Conservation (phyloP, 2,113 vertebrate species). For the Brachypteracias leptosomus region DNA sequence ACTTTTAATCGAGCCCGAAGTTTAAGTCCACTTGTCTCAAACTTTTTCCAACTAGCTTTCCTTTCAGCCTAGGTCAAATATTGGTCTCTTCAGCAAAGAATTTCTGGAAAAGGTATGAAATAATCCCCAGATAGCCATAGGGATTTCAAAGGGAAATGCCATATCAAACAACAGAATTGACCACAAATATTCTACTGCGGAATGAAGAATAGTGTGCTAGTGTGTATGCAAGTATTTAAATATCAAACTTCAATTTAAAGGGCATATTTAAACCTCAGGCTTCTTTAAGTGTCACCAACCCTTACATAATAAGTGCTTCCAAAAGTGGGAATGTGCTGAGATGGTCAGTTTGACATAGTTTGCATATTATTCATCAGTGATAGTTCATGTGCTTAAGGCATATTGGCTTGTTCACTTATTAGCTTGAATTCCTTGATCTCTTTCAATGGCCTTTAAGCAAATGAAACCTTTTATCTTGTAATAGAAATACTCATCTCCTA, state of each 20-base stretch:
- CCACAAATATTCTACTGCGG: not conserved
- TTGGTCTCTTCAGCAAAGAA: not conserved
- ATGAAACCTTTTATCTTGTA: not conserved
- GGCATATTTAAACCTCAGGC: not conserved
- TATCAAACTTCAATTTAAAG: not conserved
- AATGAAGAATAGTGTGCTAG: not conserved
- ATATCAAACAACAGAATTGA: not conserved
- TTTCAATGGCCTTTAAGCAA: not conserved
- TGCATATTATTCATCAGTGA: not conserved
- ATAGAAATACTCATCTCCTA: not conserved
- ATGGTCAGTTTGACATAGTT: not conserved
- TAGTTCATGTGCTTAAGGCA: not conserved
- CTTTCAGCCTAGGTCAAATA: not conserved
- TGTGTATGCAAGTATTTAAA: not conserved
- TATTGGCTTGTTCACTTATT: not conserved
- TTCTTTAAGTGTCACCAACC: not conserved
- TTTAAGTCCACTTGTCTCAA: not conserved
- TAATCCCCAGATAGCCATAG: not conserved
- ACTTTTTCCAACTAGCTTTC: not conserved
- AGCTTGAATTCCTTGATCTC: not conserved
- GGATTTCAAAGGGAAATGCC: not conserved
- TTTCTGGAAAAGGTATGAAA: not conserved
- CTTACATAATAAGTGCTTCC: not conserved
- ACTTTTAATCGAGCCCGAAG: not conserved
- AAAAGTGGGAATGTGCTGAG: not conserved